Base-by-base conservation (phyloP, 2,113 vertebrate species). In the Atlantisia rogersi region DNA sequence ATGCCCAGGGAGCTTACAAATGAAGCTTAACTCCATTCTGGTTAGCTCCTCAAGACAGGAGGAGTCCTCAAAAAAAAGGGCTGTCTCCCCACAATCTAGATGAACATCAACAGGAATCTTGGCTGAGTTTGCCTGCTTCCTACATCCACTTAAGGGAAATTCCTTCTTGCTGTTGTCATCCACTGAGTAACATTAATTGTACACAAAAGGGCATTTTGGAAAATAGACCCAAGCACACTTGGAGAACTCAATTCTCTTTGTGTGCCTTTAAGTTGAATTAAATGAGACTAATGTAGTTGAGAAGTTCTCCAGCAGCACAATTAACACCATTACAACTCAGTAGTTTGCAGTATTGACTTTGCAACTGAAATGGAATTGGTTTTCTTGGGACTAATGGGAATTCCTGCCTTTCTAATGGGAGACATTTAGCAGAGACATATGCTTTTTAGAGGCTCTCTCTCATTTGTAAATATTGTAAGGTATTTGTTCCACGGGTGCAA, bases 161-260 rank as follows among this genome's bases (percentile, higher is more conserved):
- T 25, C 80, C 68, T 78, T 92, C 76, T 78, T 22, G 78, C 82
- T 75, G 37, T 25, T 63, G 55, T 60, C 89, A 48, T 10, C 75
- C 39, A 22, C 82, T 10, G 26, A 37, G 79, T 46, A 75, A 82
- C 79, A 22, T 3, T 16, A 62, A 74, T 13, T 63, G 89, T 46
- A 67, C 97, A 65, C 92, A 16, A 65, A 94, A 86, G 95, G 80
- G 85, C 79, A 55, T 60, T 96, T 94, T 88, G 89, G 89, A 89
- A 90, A 90, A 64, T 11, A 56, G 64, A 59, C 42, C 59, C 53
- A 11, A 28, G 48, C 58, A 59, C 2, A 1, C 75, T 71, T 35
- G 32, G 88, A 79, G 82, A 91, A 24, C 53, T 88, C 92, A 39
- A 1, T 25, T 65, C 94, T 70, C 95, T 59, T 32, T 65, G 82